A percentile compares a stretch with the other conserved stretches of the same genome.
Conservation (phyloP, 2,888 invertebrate species). For the Tortricodes alternella region DNA sequence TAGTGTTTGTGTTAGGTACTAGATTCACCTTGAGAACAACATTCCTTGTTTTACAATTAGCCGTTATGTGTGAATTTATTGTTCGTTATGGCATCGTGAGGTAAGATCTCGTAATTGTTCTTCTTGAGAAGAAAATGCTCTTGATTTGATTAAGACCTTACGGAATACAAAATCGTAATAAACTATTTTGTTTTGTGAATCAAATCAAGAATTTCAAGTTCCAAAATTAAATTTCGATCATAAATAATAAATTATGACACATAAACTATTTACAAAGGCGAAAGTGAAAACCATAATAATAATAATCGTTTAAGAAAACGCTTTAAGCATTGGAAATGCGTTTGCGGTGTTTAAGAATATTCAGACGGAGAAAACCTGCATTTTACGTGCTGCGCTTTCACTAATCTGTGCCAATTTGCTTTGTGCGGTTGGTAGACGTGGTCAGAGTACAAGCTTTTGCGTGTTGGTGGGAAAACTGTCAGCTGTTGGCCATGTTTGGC, state of each 20-base stretch:
- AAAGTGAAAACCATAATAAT: constrained; percentile 52
- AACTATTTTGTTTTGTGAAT: too few species aligned
- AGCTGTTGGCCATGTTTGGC: not conserved
- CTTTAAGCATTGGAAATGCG: constrained; percentile 46
- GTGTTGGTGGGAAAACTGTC: constrained; percentile 10
- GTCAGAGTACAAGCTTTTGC: not conserved
- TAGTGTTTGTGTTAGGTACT: not conserved
- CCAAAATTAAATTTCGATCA: not conserved
- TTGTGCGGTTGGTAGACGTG: constrained; percentile 26
- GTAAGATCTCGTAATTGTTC: constrained; percentile 6
- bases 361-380: constrained; percentile 33
- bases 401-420: constrained; percentile 28
- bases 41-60: constrained; percentile 17
- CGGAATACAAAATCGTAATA: not conserved
- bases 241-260: constrained; percentile 1
- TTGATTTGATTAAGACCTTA: not conserved
- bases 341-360: constrained; percentile 38
- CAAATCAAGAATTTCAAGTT: not conserved
- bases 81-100: constrained; percentile 19
- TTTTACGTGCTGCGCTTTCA: constrained; percentile 30
- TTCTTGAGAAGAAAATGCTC: constrained; percentile 2
- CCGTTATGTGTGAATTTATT: constrained; percentile 16
- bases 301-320: constrained; percentile 42
- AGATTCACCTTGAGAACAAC: constrained; percentile 14
- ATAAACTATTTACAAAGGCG: constrained; percentile 34